Evolutionary conservation across 2,797 vertebrate genomes (phyloP), one percentile per base, ranked within the genome.

Genomic region (Characodon lateralis): DNA sequence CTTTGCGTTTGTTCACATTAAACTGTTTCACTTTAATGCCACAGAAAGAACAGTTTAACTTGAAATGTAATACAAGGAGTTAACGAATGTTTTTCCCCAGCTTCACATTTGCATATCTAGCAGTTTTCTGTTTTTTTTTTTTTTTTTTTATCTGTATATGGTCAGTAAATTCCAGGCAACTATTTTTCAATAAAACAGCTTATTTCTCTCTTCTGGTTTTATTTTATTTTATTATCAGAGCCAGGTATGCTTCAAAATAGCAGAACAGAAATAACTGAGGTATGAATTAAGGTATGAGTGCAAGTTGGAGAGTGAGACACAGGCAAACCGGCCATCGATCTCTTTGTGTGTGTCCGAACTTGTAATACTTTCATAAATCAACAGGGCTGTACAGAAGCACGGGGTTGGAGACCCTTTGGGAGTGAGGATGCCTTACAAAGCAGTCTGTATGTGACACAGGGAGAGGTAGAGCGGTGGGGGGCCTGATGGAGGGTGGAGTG

Each of bases 311-410:
- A 58, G 79, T 87, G 75, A 78, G 77, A 82, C 80, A 70, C 65
- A 69, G 53, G 28, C 65, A 73, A 66, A 55, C 73, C 50, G 48
- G 73, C 63, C 66, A 90, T 91, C 72, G 66, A 87, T 90, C 86
- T 87, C 78, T 65, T 80, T 73, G 68, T 82, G 79, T 75, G 84
- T 85, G 88, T 89, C 91, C 73, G 50, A 73, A 63, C 70, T 81
- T 1, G 59, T 85, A 77, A 82, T 80, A 81, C 71, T 85, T 88
- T 83, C 83, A 93, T 94, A 93, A 90, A 92, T 94, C 94, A 92
- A 72, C 28, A 10, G 56, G 66, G 61, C 31, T 66, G 35, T 75
- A 77, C 79, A 74, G 76, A 61, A 84, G 80, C 58, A 61, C 6
- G n/a, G 78, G 50, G 77, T 43, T 65, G 58, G 63, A 73, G 63